Percentiles rank a stretch among this genome's conserved stretches.
Conservation (phyloP, 1,140 invertebrate species). For the Aethina tumida region DNA sequence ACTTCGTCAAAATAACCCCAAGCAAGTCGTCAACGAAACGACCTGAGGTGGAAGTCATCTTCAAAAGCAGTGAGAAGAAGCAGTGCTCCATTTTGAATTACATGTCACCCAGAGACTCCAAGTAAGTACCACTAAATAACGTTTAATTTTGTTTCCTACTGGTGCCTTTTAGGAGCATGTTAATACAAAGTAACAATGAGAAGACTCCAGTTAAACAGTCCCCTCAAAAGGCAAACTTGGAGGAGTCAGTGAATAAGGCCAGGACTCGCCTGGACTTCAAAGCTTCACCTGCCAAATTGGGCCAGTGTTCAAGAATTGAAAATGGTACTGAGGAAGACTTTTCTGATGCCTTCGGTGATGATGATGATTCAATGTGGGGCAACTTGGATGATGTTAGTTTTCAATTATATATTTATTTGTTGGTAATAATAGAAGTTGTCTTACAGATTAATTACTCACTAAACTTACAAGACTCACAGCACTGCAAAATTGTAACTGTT, state of each 20-base stretch:
- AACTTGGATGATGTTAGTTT: slow-evolving; percentile 3
- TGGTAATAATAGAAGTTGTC: too few species aligned
- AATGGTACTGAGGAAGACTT: too few species aligned
- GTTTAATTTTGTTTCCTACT: slow-evolving; percentile 8
- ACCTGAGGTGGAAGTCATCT: slow-evolving; percentile 7
- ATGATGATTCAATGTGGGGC: slow-evolving; percentile 6
- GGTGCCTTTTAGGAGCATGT: slow-evolving; percentile 17
- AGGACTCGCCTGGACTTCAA: slow-evolving; percentile 2
- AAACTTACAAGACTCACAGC: slow-evolving; percentile 37
- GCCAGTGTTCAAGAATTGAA: too few species aligned
- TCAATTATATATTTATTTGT: slow-evolving; percentile 8
- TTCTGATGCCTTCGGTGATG: slow-evolving; percentile 15
- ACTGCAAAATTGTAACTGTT: slow-evolving; percentile 38
- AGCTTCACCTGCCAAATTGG: slow-evolving; percentile 11
- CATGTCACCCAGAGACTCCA: slow-evolving; percentile 20
- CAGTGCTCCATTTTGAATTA: slow-evolving; percentile 15
- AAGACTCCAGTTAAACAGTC: slow-evolving; percentile 25
- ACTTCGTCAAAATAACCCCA: slow-evolving; percentile 31
- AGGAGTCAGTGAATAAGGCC: too few species aligned
- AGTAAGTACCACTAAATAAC: not conserved
- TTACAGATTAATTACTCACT: slow-evolving; percentile 22
- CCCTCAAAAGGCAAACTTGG: too few species aligned
- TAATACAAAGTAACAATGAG: slow-evolving; percentile 30
- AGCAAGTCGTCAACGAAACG: slow-evolving; percentile 23
- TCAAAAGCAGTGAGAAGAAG: slow-evolving; percentile 13